Percentiles rank a stretch among this genome's conserved stretches.
These are phyloP conservation scores for Montipora sp. DNA, from an alignment of 64 coral and sea anemone genomes.

Conservation along the genomic window DNA sequence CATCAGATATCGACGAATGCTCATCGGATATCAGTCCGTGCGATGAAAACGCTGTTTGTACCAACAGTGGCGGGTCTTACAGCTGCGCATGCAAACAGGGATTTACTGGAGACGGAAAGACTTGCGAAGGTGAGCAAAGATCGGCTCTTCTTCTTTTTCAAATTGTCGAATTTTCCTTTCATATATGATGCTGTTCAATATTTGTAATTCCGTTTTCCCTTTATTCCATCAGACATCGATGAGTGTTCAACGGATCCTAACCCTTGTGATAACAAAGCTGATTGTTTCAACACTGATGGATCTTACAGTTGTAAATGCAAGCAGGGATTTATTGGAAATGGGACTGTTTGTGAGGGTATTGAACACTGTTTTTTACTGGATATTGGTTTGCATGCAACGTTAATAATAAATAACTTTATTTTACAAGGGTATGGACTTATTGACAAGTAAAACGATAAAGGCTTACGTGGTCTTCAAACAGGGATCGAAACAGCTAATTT, in stretches of 20 bases:
- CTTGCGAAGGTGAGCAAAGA: constrained; percentile 7
- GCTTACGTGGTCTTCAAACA: too few species aligned
- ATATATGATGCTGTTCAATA: too few species aligned
- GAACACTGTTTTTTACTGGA: too few species aligned
- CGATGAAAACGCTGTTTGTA: constrained; percentile 55
- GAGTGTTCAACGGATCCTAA: constrained; percentile 27
- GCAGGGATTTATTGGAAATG: constrained; percentile 49
- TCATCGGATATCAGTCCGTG: neutral
- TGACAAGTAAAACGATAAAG: too few species aligned
- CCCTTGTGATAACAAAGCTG: constrained; percentile 34
- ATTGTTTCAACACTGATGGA: constrained; percentile 50
- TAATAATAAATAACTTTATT: too few species aligned
- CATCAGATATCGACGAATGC: too few species aligned
- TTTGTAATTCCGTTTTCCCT: too few species aligned
- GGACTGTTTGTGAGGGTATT: constrained; percentile 63
- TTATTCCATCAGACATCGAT: constrained; percentile 39
- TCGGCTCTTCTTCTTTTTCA: too few species aligned
- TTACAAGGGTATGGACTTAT: too few species aligned
- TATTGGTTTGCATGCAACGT: too few species aligned
- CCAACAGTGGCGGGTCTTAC: constrained; percentile 70
- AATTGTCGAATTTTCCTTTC: too few species aligned
- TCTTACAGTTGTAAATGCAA: constrained; percentile 58
- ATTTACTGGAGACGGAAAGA: constrained; percentile 58
- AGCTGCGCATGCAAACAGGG: constrained; percentile 63
- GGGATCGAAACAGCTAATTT: too few species aligned